Conservation (phyloP, 2,888 invertebrate genomes). For the Orthosia gracilis region DNA sequence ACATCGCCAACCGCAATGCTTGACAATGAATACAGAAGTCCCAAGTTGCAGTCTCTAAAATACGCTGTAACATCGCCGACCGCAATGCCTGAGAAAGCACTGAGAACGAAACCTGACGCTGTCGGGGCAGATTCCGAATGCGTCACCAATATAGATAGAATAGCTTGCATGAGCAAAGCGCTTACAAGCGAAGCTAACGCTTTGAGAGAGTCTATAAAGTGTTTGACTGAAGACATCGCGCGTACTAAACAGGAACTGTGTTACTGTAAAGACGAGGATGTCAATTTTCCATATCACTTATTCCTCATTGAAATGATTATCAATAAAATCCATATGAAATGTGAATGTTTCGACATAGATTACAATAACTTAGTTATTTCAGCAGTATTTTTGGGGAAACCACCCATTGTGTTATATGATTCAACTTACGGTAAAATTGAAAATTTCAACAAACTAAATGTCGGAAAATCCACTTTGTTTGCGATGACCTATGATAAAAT, state of each 20-base stretch:
- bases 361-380: constrained; percentile 85
- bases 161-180: constrained; percentile 83
- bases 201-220: constrained; percentile 83
- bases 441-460: constrained; percentile 81
- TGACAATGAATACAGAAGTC: constrained; percentile 27
- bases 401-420: constrained; percentile 84
- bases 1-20: constrained; percentile 4
- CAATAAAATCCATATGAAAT: constrained; percentile 89
- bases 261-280: constrained; percentile 72
- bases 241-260: constrained; percentile 79
- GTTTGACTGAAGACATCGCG: constrained; percentile 80
- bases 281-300: constrained; percentile 86
- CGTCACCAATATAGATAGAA: constrained; percentile 81
- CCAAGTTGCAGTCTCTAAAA: constrained; percentile 14
- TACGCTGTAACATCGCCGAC: constrained; percentile 4
- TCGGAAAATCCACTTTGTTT: constrained; percentile 86
- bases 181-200: constrained; percentile 86
- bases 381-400: constrained; percentile 85
- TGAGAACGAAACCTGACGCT: constrained; percentile 55
- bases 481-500: constrained; percentile 89
- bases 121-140: too few relatives aligned
- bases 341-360: constrained; percentile 87
- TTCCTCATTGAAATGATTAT: constrained; percentile 87
- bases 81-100: constrained; percentile 14
- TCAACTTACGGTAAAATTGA: constrained; percentile 83